Conservation (phyloP, 2,888 invertebrate genomes). For the Formica aserva region DNA sequence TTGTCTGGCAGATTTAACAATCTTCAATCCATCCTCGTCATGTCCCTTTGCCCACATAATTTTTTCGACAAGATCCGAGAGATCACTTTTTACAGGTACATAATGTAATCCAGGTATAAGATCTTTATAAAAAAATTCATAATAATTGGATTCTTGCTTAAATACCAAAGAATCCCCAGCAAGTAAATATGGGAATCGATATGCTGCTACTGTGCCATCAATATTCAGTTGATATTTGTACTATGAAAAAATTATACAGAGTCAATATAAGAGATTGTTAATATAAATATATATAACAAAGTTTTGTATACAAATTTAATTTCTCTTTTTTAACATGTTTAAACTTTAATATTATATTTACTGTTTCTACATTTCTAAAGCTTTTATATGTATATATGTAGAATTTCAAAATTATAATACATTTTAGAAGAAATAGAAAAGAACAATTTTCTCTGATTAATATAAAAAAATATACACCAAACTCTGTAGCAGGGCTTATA, state of each 20-base stretch:
- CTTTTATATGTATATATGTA: neutral
- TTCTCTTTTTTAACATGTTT: neutral
- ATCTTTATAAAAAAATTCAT: slow-evolving; percentile 96
- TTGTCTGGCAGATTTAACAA: slow-evolving; percentile 89
- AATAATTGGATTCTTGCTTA: slow-evolving; percentile 97
- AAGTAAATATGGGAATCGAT: slow-evolving; percentile 96
- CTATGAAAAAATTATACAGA: slow-evolving; percentile 87
- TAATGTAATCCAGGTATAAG: slow-evolving; percentile 93
- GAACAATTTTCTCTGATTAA: neutral
- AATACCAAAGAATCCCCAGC: slow-evolving; percentile 95
- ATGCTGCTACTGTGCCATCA: slow-evolving; percentile 99
- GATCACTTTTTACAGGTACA: slow-evolving; percentile 92
- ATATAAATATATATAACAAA: neutral
- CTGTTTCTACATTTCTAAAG: neutral
- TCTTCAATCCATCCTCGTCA: slow-evolving; percentile 89
- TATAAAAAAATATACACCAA: neutral
- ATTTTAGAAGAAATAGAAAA: neutral
- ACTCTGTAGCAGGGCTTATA: neutral
- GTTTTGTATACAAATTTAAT: neutral
- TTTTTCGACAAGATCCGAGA: slow-evolving; percentile 93
- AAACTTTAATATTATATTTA: slow-evolving; percentile 1
- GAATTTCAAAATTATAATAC: slow-evolving; percentile 4
- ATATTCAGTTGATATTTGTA: slow-evolving; percentile 97
- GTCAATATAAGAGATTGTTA: slow-evolving; percentile 56
- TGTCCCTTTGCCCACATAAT: slow-evolving; percentile 92